Conservation (phyloP, 2,888 invertebrate species). For the Drosophila vallismaia region DNA sequence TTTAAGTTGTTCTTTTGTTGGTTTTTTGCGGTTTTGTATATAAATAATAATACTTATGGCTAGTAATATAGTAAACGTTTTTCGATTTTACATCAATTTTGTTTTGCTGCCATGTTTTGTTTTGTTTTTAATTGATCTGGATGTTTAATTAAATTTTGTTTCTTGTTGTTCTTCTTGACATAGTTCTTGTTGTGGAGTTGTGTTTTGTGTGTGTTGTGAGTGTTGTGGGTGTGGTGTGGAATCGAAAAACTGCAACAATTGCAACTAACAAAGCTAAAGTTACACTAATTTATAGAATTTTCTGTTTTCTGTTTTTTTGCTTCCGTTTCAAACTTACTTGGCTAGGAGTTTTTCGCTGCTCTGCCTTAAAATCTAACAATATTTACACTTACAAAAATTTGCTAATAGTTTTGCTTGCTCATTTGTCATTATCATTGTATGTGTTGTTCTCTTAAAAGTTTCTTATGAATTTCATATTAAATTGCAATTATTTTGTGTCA, state of each 20-base stretch:
- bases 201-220: constrained; percentile 1
- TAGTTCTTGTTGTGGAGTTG: constrained; percentile 13
- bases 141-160: constrained; percentile 34
- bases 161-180: constrained; percentile 22
- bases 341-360: constrained; percentile 41
- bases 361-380: constrained; percentile 57
- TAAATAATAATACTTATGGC: constrained; percentile 82
- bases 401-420: constrained; percentile 70
- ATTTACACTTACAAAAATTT: constrained; percentile 76
- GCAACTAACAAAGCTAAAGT: constrained; percentile 77
- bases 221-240: constrained; percentile 26
- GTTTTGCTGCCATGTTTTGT: constrained; percentile 14
- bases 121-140: constrained; percentile 39
- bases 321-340: constrained; percentile 48
- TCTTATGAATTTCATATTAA: constrained; percentile 40
- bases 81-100: constrained; percentile 59
- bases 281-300: constrained; percentile 65
- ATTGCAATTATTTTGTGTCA: constrained; percentile 58
- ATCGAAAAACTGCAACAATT: constrained; percentile 78
- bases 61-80: constrained; percentile 78
- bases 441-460: constrained; percentile 20
- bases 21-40: constrained; percentile 69
- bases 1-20: constrained; percentile 76
- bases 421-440: constrained; percentile 47
- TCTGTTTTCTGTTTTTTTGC: constrained; percentile 23